Base-by-base conservation (phyloP, 2,888 invertebrate species). In the Idaea aversata region DNA sequence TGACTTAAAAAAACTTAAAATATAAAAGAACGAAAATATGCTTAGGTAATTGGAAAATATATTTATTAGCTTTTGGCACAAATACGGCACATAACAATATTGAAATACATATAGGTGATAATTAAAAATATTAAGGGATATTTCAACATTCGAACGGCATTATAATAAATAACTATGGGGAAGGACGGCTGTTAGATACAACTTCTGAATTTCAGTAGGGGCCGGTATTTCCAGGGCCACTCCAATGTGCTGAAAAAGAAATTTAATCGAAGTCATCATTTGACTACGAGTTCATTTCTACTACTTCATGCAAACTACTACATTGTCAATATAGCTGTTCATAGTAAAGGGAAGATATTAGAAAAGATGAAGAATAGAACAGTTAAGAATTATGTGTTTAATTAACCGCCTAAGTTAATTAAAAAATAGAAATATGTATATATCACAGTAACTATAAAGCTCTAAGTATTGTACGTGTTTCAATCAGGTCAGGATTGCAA, bases 171-270 rank as follows among this genome's bases (percentile, higher is more conserved):
- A 47, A 47, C 47, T 47, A 47, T 13, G 47, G 47, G 47, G 47
- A 47, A 13, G 47, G 47, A 47, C 6, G 47, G 47, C 47, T 47
- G 7, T 47, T 47, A 13, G 47, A 47, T 7, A 47, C 6, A 47
- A 47, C 47, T 47, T 47, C 47, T 47, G 10, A 47, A 47, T 47
- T 66, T 70, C 62, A 69, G 59, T 71, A 66, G 3, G 60, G 57
- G 10, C 34, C 67, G 5, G 66, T 57, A 47, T 47, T 47, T 47
- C 10, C 47, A 13, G 47, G 47, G 62, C 34, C 65, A 70, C 67
- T 69, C 65, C 68, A 68, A n/a, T 36, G 65, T 36, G 62, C 73
- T 73, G 62, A 73, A 73, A 69, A 62, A 68, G 5, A 66, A 71
- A 47, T 47, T 13, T 47, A 3, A 13, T 47, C 47, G 47, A 47